Conservation (phyloP, 2,113 vertebrate genomes). For the Anser brachyrhynchus region DNA sequence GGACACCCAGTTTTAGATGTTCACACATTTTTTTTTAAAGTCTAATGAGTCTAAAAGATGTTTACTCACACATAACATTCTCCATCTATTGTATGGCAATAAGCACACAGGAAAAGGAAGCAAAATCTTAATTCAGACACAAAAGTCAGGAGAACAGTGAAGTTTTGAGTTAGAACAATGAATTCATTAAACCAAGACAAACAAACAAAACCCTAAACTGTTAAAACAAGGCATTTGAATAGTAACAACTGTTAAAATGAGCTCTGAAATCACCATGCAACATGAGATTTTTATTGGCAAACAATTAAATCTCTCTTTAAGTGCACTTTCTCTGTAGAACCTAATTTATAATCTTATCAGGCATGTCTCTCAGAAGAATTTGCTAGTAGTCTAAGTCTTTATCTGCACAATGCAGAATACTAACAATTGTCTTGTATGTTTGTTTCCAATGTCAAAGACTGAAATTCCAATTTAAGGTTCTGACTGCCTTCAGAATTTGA, state of each 20-base stretch:
- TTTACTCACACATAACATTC: neutral
- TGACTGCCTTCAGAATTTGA: slow-evolving; percentile 40
- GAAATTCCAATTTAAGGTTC: slow-evolving; percentile 60
- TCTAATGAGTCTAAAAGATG: neutral
- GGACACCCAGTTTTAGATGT: neutral
- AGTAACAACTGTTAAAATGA: slow-evolving; percentile 51
- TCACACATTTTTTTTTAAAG: neutral
- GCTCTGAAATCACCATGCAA: slow-evolving; percentile 50
- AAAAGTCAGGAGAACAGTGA: neutral
- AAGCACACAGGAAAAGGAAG: neutral
- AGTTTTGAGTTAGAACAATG: slow-evolving; percentile 37
- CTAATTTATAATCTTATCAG: slow-evolving; percentile 73
- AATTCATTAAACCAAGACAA: slow-evolving; percentile 30
- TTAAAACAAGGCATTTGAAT: slow-evolving; percentile 58
- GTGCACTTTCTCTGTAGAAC: slow-evolving; percentile 53
- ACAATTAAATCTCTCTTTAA: slow-evolving; percentile 69
- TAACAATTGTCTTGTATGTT: slow-evolving; percentile 50
- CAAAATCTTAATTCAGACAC: neutral
- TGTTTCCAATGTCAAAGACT: slow-evolving; percentile 61
- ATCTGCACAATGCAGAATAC: slow-evolving; percentile 57
- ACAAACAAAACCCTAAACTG: slow-evolving; percentile 19
- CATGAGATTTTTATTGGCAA: slow-evolving; percentile 65
- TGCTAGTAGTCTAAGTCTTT: slow-evolving; percentile 61
- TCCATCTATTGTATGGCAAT: neutral
- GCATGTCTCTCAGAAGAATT: slow-evolving; percentile 59